Percentiles rank a stretch among this genome's conserved stretches.
These are phyloP conservation scores for Hydractinia echinata DNA, from an alignment of 30 jellyfish, hydroid and myxozoan species.

Conservation along the genomic window DNA sequence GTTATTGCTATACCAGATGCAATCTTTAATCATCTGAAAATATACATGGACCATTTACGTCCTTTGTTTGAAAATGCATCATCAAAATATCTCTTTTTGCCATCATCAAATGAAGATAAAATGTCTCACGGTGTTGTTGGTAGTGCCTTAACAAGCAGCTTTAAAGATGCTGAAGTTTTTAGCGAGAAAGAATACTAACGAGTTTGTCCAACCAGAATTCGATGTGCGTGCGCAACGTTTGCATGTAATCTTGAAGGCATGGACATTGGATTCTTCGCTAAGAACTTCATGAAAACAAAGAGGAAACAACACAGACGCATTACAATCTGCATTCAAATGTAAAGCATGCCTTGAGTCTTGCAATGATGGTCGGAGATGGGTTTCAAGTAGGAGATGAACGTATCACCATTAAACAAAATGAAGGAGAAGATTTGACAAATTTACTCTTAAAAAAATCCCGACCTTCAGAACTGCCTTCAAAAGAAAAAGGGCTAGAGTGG, in stretches of 20 bases:
- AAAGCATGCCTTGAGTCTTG: conserved; percentile 21
- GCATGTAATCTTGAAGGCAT: conserved; percentile 24
- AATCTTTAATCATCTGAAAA: conserved; percentile 10
- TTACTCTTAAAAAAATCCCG: not conserved
- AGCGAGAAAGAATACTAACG: not conserved
- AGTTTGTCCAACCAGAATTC: conserved; percentile 35
- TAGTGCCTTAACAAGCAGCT: conserved; percentile 16
- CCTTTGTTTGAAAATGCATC: not conserved
- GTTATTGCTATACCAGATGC: conserved; percentile 24
- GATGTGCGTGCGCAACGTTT: conserved; percentile 28
- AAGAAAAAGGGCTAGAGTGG: not conserved
- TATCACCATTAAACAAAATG: not conserved
- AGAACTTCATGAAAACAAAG: conserved; percentile 32
- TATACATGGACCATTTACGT: conserved; percentile 2
- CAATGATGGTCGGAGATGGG: conserved; percentile 15
- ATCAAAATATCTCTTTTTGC: not conserved
- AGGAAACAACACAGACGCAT: conserved; percentile 30
- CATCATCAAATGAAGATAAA: conserved; percentile 21
- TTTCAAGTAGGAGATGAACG: conserved; percentile 24
- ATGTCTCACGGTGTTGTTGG: conserved; percentile 23
- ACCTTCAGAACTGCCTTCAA: conserved; percentile 12
- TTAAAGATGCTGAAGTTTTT: conserved; percentile 10
- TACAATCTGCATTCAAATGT: conserved; percentile 27
- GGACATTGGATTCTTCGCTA: conserved; percentile 35
- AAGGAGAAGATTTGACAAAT: conserved; percentile 15